A percentile compares a stretch with the other conserved stretches of the same genome.
Evolutionary conservation across 2,888 invertebrate species (phyloP).

Genomic region (Sarcophaga subvicina): DNA sequence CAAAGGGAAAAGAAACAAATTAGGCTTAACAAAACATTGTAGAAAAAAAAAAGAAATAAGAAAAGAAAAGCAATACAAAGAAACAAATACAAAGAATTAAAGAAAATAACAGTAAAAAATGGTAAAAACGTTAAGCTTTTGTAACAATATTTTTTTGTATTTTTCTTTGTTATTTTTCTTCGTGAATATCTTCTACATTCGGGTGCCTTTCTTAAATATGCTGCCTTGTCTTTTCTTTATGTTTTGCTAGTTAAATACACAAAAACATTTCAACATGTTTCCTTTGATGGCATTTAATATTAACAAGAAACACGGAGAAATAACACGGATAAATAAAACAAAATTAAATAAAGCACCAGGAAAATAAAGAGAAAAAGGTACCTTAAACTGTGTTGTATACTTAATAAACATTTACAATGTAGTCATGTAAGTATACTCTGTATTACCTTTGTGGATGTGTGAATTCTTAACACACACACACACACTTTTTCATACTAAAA

Average conservation of each 20-base stretch:
- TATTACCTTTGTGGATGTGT: too few relatives aligned
- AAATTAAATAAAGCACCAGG: not conserved
- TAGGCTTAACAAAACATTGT: constrained; percentile 3
- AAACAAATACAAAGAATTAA: not conserved
- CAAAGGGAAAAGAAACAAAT: constrained; percentile 11
- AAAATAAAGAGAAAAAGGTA: constrained; percentile 1
- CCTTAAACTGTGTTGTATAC: constrained; percentile 24
- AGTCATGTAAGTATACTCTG: too few relatives aligned
- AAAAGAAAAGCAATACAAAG: not conserved
- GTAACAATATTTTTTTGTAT: constrained; percentile 1
- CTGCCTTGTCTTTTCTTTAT: not conserved
- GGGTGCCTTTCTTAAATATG: not conserved
- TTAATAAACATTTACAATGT: constrained; percentile 21
- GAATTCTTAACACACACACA: too few relatives aligned
- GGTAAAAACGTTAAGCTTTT: constrained; percentile 1
- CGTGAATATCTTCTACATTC: not conserved
- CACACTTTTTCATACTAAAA: too few relatives aligned
- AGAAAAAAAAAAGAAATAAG: not conserved
- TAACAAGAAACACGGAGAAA: constrained; percentile 40
- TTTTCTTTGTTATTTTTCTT: not conserved
- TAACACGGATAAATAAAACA: not conserved
- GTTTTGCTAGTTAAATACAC: constrained; percentile 24
- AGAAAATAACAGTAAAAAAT: not conserved
- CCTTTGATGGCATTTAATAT: constrained; percentile 50
- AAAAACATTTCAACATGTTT: constrained; percentile 49